Conservation (phyloP, 2,888 invertebrate genomes). For the Aleiodes leptofemur region DNA sequence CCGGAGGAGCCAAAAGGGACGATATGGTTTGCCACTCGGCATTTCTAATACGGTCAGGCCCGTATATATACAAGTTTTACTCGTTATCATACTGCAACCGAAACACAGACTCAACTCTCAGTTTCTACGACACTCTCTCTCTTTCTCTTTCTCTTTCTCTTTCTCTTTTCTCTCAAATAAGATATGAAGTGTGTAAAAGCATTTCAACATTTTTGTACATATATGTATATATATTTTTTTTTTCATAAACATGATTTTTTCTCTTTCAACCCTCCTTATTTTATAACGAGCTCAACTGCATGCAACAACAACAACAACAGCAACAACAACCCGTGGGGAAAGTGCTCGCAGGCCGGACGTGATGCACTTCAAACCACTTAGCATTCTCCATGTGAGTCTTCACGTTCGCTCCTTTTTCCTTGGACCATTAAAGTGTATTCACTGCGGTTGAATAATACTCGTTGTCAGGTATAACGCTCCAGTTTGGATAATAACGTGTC, state of each 20-base stretch:
- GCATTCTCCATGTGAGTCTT: conserved; percentile 29
- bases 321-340: conserved; percentile 11
- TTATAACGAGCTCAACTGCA: neutral
- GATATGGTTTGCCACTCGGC: conserved; percentile 31
- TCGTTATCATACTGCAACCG: conserved; percentile 16
- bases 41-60: conserved; percentile 18
- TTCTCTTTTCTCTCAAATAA: too few relatives aligned
- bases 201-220: too few relatives aligned
- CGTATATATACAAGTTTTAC: conserved; percentile 10
- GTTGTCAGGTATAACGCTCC: conserved; percentile 27
- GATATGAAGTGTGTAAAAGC: too few relatives aligned
- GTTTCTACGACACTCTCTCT: too few relatives aligned
- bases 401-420: conserved; percentile 28
- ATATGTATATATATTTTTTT: neutral
- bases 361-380: conserved; percentile 38
- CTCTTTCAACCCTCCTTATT: neutral
- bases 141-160: too few relatives aligned
- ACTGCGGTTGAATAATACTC: conserved; percentile 29
- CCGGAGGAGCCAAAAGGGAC: conserved; percentile 26
- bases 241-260: conserved; percentile 3
- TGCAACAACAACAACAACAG: conserved; percentile 23
- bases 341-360: conserved; percentile 25
- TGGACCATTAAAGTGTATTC: conserved; percentile 25
- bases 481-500: conserved; percentile 31
- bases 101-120: neutral